phyloP scores from a whole-genome alignment of 2,888 invertebrate genomes.

The Cephus pygmeus region DNA sequence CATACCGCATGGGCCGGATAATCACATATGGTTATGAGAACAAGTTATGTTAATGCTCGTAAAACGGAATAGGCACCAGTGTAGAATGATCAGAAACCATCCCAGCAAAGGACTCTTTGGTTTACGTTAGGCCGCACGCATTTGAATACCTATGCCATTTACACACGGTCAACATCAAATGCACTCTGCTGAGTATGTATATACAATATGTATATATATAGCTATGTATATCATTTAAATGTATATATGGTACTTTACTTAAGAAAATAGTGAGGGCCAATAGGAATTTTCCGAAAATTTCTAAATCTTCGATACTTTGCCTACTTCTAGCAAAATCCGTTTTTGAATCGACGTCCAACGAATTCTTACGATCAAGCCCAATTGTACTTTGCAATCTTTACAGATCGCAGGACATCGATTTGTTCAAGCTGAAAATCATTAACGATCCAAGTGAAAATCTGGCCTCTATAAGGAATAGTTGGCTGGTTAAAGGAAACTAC shows the following conservation, averaged over 20 bases:
- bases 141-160: conserved; percentile 22
- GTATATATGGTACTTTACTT: background rate
- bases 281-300: background rate
- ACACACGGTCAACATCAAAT: background rate
- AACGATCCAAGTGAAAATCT: background rate
- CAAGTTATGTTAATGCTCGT: conserved; percentile 32
- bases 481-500: background rate
- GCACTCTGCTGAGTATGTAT: background rate
- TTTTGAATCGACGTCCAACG: background rate
- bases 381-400: background rate
- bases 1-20: conserved; percentile 15
- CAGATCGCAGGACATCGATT: background rate
- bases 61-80: background rate
- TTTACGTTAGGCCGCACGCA: conserved; percentile 25
- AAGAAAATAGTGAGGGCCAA: background rate
- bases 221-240: background rate
- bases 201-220: background rate
- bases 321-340: background rate
- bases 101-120: conserved; percentile 3
- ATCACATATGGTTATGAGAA: conserved; percentile 34
- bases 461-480: background rate
- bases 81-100: background rate
- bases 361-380: background rate
- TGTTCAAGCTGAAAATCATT: background rate
- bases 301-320: no score